Evolutionary conservation across 1,140 invertebrate genomes (phyloP).

Genomic region (Papilio glaucus): DNA sequence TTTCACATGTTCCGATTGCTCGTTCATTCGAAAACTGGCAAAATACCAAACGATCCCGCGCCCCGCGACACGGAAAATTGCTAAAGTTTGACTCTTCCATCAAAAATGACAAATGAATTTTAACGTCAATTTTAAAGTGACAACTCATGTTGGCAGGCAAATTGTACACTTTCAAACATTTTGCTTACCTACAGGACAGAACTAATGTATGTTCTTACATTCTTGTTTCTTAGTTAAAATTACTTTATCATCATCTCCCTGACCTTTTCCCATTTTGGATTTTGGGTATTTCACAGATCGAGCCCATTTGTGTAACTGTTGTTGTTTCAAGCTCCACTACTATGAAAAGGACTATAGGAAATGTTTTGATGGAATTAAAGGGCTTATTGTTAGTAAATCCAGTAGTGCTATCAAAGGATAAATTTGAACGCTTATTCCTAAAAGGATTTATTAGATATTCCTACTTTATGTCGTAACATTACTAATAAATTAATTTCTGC

Average conservation of each 20-base stretch:
- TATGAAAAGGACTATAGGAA: no score
- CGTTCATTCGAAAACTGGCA: conserved; percentile 22
- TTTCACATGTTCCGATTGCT: conserved; percentile 15
- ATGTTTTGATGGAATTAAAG: no score
- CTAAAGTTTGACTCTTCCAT: conserved; percentile 27
- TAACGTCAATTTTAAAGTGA: conserved; percentile 14
- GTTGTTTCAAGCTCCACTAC: no score
- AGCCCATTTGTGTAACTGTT: no score
- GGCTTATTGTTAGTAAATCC: neutral
- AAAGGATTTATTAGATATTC: neutral
- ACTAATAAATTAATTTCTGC: neutral
- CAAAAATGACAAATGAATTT: conserved; percentile 33
- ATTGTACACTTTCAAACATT: neutral
- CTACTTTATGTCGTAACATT: neutral
- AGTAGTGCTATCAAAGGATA: neutral
- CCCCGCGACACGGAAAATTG: conserved; percentile 12
- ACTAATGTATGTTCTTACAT: neutral
- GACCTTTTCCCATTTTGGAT: no score
- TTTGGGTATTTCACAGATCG: no score
- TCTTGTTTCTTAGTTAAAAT: no score
- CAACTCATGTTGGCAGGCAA: neutral
- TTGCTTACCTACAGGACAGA: neutral
- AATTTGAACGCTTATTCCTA: neutral
- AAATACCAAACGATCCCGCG: conserved; percentile 22
- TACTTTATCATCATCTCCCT: no score